Percentiles rank a stretch among this genome's conserved stretches.
phyloP scores from a whole-genome alignment of 1,140 invertebrate species.

The Brachionus sp. region DNA sequence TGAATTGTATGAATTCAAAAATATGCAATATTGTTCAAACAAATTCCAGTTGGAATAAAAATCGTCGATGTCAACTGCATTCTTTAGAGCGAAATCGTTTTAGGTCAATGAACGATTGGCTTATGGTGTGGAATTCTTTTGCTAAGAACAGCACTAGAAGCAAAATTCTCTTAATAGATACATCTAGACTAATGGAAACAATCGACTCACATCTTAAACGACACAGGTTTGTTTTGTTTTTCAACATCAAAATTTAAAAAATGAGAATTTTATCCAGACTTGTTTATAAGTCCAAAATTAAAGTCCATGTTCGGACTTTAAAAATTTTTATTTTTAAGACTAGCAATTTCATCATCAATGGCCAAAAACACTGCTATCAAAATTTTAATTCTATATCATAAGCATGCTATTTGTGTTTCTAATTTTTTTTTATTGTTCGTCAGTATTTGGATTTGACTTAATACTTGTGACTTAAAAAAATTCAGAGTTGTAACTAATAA shows the following conservation, averaged over 20 bases:
- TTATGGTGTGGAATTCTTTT: slow-evolving; percentile 76
- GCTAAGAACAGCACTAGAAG: slow-evolving; percentile 71
- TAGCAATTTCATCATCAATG: too few relatives aligned
- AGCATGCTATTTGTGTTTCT: too few relatives aligned
- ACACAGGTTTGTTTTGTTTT: slow-evolving; percentile 64
- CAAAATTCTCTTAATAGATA: slow-evolving; percentile 78
- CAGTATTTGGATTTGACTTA: too few relatives aligned
- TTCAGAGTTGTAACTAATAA: too few relatives aligned
- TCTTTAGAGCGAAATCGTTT: slow-evolving; percentile 24
- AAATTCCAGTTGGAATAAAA: slow-evolving; percentile 22
- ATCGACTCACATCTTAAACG: slow-evolving; percentile 82
- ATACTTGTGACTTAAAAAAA: too few relatives aligned
- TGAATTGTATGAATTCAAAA: not conserved
- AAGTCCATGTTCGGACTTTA: too few relatives aligned
- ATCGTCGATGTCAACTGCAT: slow-evolving; percentile 36
- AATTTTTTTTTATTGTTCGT: too few relatives aligned
- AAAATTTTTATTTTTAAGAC: too few relatives aligned
- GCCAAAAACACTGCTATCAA: too few relatives aligned
- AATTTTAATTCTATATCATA: too few relatives aligned
- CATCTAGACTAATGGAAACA: slow-evolving; percentile 73
- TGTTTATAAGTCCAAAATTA: too few relatives aligned
- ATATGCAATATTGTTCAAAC: not conserved
- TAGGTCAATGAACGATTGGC: slow-evolving; percentile 32
- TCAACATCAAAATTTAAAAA: not conserved
- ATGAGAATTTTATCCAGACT: too few relatives aligned